These are phyloP conservation scores for Echiichthys vipera DNA, from an alignment of 2,797 vertebrate genomes.

Conservation along the genomic window DNA sequence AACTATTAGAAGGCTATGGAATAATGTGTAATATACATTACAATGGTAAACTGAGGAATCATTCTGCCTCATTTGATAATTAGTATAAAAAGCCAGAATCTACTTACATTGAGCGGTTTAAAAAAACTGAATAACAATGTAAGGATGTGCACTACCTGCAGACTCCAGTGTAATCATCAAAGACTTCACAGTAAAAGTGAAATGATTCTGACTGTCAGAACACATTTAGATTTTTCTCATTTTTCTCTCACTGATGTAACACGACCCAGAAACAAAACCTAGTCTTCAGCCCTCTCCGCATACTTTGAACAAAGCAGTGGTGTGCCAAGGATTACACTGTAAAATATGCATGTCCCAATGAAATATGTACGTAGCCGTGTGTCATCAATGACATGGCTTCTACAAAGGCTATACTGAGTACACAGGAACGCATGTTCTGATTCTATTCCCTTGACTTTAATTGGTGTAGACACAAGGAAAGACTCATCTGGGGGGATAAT, in stretches of 20 bases:
- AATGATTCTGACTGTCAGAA: slow-evolving; percentile 44
- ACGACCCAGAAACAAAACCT: slow-evolving; percentile 49
- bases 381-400: slow-evolving; percentile 78
- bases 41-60: not conserved
- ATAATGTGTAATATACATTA: slow-evolving; percentile 7
- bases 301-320: slow-evolving; percentile 72
- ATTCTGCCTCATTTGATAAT: slow-evolving; percentile 6
- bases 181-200: slow-evolving; percentile 26
- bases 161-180: slow-evolving; percentile 34
- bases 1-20: slow-evolving; percentile 10
- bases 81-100: slow-evolving; percentile 2
- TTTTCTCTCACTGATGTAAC: slow-evolving; percentile 43
- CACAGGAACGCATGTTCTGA: slow-evolving; percentile 60
- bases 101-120: not conserved
- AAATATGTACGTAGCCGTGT: slow-evolving; percentile 81
- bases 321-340: slow-evolving; percentile 76
- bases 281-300: slow-evolving; percentile 42
- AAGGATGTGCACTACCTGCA: slow-evolving; percentile 11
- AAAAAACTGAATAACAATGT: slow-evolving; percentile 10
- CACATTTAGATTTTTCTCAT: slow-evolving; percentile 34
- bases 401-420: slow-evolving; percentile 67
- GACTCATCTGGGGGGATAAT: slow-evolving; percentile 80
- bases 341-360: slow-evolving; percentile 82
- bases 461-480: slow-evolving; percentile 76
- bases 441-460: slow-evolving; percentile 77